Evolutionary conservation across 30 jellyfish, hydroid and myxozoan species (phyloP).

Genomic region (Aurelia aurita complex sp. Pacific): DNA sequence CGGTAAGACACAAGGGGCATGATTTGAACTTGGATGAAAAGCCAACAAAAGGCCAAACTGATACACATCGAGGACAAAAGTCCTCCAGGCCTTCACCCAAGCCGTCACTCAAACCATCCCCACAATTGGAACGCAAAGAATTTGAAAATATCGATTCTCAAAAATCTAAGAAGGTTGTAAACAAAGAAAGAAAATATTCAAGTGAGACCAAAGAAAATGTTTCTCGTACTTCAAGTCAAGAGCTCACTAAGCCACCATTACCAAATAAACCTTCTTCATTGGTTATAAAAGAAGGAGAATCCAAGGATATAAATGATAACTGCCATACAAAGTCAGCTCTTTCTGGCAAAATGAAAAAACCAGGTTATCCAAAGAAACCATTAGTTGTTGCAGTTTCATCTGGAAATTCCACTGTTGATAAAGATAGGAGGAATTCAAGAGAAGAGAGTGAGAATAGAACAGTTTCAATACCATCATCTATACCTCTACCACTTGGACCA

Average conservation of each 20-base stretch:
- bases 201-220: background rate
- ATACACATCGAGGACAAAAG: background rate
- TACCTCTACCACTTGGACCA: slow-evolving; percentile 77
- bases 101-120: slow-evolving; percentile 36
- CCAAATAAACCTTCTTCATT: slow-evolving; percentile 36
- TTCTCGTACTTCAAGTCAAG: background rate
- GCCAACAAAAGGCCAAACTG: background rate
- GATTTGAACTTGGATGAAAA: background rate
- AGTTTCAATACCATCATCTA: slow-evolving; percentile 55
- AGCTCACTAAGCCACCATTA: slow-evolving; percentile 36
- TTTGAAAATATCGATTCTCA: background rate
- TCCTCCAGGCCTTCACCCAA: slow-evolving; percentile 27
- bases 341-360: background rate
- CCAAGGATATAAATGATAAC: slow-evolving; percentile 39
- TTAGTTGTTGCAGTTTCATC: slow-evolving; percentile 6
- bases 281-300: background rate
- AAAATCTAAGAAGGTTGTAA: background rate
- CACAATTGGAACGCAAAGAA: background rate
- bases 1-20: background rate
- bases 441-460: slow-evolving; percentile 25
- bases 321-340: slow-evolving; percentile 22
- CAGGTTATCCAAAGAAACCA: slow-evolving; percentile 16
- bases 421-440: background rate
- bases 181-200: background rate
- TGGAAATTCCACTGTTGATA: slow-evolving; percentile 5